Evolutionary conservation across 2,797 vertebrate species (phyloP), one percentile per base, ranked within the genome.

Genomic region (Artibeus jamaicensis): DNA sequence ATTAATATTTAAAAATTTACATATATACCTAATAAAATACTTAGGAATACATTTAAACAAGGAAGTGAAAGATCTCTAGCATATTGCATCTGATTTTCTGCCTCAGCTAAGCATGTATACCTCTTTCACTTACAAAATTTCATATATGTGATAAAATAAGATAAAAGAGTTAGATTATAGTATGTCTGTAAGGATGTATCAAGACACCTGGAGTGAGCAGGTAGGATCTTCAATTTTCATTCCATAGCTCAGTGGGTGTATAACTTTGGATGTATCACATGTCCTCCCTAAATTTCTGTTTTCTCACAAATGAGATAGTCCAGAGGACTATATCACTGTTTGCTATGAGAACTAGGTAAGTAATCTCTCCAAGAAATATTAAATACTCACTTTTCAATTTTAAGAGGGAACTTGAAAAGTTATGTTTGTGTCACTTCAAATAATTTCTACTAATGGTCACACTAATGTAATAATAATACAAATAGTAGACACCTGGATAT

Each of bases 151-250:
- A n/a, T n/a, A 67, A 67, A n/a, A 67, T 32, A 68, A 26, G 62
- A 67, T 15, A 46, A 34, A 83, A 83, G 21, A 32, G 24, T 37
- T 32, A 57, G 32, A 16, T 71, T 46, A 8, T 39, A 22, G 7
- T 42, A 32, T 19, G 37, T 16, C 3, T 68, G 2, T 78, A 73
- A 89, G 5, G 22, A 46, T 39, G 22, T 57, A 4, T 1, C 8
- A 39, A 9, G 14, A 0, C 5, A n/a, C 48, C 1, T 9, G 9
- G 32, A 53, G 8, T 3, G 4, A 37, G 3, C 9, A 78, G 46
- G 1, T 16, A 16, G 19, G 7, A 29, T 3, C 0, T 44, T 77
- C 21, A 55, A 8, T 24, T 12, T 81, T 15, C 26, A 11, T 48
- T 16, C 15, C 34, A 3, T 10, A 10, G 29, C 1, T 24, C 73